Evolutionary conservation across 2,113 vertebrate genomes (phyloP).

Genomic region (Stigmatopora nigra): DNA sequence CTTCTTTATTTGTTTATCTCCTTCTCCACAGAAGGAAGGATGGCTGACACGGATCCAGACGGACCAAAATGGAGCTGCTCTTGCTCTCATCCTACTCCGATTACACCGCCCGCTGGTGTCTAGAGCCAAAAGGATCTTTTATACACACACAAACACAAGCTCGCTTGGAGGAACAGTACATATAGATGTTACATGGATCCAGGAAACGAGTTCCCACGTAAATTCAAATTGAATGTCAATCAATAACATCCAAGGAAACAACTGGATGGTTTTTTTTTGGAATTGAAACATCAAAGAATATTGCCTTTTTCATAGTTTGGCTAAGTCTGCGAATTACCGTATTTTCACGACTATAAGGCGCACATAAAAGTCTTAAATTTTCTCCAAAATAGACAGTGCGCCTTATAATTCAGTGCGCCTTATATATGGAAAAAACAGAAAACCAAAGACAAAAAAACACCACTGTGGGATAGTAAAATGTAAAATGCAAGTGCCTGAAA

Average conservation of each 20-base stretch:
- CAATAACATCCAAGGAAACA: not conserved
- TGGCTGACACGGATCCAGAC: conserved; percentile 26
- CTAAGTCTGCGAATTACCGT: too few relatives aligned
- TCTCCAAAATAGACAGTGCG: too few relatives aligned
- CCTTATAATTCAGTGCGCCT: too few relatives aligned
- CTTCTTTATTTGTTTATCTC: conserved; percentile 27
- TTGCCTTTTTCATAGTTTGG: too few relatives aligned
- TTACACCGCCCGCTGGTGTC: conserved; percentile 35
- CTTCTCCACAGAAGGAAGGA: conserved; percentile 26
- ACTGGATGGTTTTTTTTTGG: not conserved
- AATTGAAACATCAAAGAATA: too few relatives aligned
- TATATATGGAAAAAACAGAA: too few relatives aligned
- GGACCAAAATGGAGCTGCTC: conserved; percentile 40
- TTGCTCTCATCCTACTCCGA: conserved; percentile 36
- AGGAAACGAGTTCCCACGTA: not conserved
- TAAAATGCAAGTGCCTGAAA: too few relatives aligned
- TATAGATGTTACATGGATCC: conserved; percentile 3
- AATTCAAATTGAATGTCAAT: not conserved
- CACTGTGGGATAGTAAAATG: too few relatives aligned
- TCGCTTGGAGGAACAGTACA: not conserved
- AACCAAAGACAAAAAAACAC: too few relatives aligned
- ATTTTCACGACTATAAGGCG: too few relatives aligned
- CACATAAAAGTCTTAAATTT: too few relatives aligned
- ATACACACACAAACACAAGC: conserved; percentile 4
- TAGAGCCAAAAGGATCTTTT: conserved; percentile 29